Conservation (phyloP, 2,113 vertebrate genomes). For the Apeltes quadracus region DNA sequence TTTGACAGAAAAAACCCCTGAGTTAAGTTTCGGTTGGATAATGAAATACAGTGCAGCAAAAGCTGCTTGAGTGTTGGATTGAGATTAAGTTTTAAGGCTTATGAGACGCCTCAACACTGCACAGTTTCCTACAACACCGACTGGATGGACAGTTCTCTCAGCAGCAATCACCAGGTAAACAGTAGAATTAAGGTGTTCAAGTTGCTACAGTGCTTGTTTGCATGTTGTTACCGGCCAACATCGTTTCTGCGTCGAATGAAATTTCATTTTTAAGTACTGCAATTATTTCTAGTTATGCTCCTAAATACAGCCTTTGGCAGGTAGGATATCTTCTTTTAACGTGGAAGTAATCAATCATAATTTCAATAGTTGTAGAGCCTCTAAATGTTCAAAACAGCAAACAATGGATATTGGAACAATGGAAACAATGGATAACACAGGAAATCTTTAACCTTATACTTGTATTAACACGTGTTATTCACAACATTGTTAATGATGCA, state of each 20-base stretch:
- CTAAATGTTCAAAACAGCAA: neutral
- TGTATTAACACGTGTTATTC: conserved; percentile 20
- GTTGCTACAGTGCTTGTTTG: neutral
- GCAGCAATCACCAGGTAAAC: conserved; percentile 13
- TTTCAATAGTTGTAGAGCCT: neutral
- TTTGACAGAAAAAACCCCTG: conserved; percentile 26
- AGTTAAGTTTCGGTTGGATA: conserved; percentile 12
- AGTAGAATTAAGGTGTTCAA: conserved; percentile 12
- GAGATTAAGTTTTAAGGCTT: conserved; percentile 1
- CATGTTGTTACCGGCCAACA: neutral
- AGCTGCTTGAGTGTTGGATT: conserved; percentile 20
- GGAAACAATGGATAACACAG: conserved; percentile 11
- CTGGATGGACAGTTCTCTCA: conserved; percentile 15
- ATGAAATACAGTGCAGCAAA: conserved; percentile 35
- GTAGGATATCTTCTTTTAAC: neutral
- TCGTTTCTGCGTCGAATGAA: neutral
- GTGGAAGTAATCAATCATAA: neutral
- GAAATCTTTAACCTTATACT: conserved; percentile 5
- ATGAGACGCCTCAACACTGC: conserved; percentile 6
- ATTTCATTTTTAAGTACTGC: neutral
- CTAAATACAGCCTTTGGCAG: neutral
- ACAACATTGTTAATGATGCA: conserved; percentile 32
- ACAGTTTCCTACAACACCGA: neutral
- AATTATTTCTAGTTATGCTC: neutral
- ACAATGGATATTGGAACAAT: too few species aligned